Evolutionary conservation across 2,113 vertebrate genomes (phyloP).

Genomic region (Carassius carassius): DNA sequence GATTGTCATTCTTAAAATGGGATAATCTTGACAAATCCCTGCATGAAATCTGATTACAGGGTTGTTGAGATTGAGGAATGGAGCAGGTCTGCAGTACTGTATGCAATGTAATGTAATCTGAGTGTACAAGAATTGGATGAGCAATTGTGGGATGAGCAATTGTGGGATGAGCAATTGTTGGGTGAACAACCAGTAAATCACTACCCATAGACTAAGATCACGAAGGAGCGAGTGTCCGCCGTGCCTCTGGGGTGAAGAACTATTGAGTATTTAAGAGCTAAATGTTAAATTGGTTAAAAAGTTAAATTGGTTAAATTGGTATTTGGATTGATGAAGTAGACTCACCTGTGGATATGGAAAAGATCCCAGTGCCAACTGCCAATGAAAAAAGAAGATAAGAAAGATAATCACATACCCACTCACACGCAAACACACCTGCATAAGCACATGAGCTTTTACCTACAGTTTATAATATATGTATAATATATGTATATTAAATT

Average conservation of each 20-base stretch:
- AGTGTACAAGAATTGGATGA: not conserved
- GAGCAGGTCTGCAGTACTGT: conserved; percentile 66
- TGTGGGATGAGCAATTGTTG: not conserved
- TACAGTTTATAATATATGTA: not conserved
- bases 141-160: not conserved
- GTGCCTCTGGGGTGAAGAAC: not conserved
- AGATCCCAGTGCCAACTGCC: conserved; percentile 93
- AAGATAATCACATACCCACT: no score
- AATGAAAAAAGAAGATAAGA: conserved; percentile 59
- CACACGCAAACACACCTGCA: not conserved
- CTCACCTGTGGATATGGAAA: conserved; percentile 99
- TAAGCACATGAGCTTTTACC: not conserved
- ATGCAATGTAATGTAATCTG: not conserved
- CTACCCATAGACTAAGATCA: not conserved
- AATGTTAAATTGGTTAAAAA: not conserved
- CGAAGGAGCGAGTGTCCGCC: not conserved
- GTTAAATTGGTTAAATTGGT: not conserved
- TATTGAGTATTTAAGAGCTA: not conserved
- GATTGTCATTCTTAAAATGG: conserved; percentile 61
- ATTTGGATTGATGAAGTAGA: conserved; percentile 47
- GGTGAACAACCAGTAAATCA: conserved; percentile 24
- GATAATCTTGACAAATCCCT: conserved; percentile 72
- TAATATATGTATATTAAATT: no score
- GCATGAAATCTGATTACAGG: conserved; percentile 70
- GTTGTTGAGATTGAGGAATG: conserved; percentile 73